phyloP scores from a whole-genome alignment of 1,140 invertebrate species.

The Odontomachus brunneus region DNA sequence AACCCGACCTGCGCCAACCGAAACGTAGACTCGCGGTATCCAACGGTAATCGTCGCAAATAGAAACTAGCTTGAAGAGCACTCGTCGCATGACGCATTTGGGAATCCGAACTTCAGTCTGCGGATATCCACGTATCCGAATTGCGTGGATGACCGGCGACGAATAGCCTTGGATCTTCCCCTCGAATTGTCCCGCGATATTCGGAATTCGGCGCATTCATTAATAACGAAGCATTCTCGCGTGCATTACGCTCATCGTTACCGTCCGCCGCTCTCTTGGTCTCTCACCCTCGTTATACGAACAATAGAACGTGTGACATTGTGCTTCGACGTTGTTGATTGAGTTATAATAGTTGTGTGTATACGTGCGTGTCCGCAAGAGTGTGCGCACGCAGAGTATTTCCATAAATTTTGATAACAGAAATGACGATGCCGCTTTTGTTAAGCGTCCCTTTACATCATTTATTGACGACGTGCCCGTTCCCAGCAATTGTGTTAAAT shows the following conservation, averaged over 20 bases:
- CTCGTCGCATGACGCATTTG: not conserved
- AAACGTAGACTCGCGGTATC: constrained; percentile 9
- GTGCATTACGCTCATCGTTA: too few species aligned
- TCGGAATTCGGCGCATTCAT: not conserved
- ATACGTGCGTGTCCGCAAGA: too few species aligned
- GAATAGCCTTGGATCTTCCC: not conserved
- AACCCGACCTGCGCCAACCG: not conserved
- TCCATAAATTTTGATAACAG: too few species aligned
- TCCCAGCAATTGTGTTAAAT: not conserved
- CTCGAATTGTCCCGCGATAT: not conserved
- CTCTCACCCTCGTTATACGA: not conserved
- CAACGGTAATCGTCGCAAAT: constrained; percentile 1
- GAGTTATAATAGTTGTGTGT: too few species aligned
- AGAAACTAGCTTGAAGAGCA: not conserved
- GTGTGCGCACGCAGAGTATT: too few species aligned
- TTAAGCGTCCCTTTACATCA: not conserved
- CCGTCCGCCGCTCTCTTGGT: too few species aligned
- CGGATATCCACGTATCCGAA: not conserved
- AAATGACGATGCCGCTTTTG: too few species aligned
- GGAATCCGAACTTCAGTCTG: not conserved
- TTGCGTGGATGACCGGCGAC: not conserved
- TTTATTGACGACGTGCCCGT: not conserved
- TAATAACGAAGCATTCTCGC: too few species aligned
- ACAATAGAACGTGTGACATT: not conserved
- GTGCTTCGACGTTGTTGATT: not conserved